Percentiles rank a stretch among this genome's conserved stretches.
phyloP scores from a whole-genome alignment of 2,113 vertebrate species.

The Xerus inauris region DNA sequence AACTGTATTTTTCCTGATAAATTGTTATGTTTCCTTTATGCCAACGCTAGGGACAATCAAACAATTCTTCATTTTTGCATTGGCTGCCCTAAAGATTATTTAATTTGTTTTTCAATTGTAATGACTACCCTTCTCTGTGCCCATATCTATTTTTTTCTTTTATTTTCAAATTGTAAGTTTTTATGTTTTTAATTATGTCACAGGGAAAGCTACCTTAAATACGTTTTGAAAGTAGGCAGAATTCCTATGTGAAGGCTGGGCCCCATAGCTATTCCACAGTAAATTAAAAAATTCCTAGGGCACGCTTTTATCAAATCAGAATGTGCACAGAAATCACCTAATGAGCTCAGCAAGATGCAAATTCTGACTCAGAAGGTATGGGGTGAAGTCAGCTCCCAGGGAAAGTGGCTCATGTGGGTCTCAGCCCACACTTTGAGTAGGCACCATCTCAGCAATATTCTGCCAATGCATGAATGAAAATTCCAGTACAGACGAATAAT shows the following conservation, averaged over 20 bases:
- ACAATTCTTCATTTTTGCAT: neutral
- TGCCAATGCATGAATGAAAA: neutral
- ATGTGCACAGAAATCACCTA: neutral
- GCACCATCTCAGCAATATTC: neutral
- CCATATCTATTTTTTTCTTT: neutral
- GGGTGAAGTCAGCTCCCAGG: neutral
- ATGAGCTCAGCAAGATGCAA: neutral
- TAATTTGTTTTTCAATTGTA: conserved; percentile 16
- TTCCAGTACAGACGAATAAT: neutral
- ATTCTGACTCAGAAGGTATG: neutral
- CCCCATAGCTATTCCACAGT: neutral
- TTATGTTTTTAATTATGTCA: conserved; percentile 9
- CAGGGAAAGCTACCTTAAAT: neutral
- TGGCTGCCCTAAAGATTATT: neutral
- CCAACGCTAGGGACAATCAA: neutral
- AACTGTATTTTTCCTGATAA: neutral
- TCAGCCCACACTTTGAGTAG: neutral
- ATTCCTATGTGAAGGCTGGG: neutral
- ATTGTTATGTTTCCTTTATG: neutral
- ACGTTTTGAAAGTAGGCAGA: conserved; percentile 27
- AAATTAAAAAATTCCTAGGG: neutral
- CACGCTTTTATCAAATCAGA: neutral
- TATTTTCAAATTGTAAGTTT: conserved; percentile 15
- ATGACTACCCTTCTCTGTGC: neutral
- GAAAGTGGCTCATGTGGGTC: neutral